These are phyloP conservation scores for Ylistrum balloti DNA, from an alignment of 1,140 invertebrate genomes.

Conservation along the genomic window DNA sequence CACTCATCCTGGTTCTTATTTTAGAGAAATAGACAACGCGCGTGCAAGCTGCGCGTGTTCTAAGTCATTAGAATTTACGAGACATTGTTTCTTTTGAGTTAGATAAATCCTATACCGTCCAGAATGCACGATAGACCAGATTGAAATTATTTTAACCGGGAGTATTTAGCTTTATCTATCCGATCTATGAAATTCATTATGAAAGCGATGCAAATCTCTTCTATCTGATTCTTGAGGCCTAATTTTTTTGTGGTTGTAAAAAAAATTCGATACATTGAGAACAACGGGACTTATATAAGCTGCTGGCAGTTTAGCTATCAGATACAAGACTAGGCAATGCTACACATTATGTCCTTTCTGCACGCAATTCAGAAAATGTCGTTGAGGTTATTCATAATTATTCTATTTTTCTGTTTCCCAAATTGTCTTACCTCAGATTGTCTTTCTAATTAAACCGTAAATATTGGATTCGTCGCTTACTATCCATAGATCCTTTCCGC, in stretches of 20 bases:
- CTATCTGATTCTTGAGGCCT: conserved; percentile 26
- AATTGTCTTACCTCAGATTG: background rate
- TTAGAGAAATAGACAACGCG: background rate
- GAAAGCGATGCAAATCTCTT: background rate
- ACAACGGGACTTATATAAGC: conserved; percentile 8
- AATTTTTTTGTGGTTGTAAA: conserved; percentile 29
- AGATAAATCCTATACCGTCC: background rate
- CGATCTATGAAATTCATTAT: conserved; percentile 35
- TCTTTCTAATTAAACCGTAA: background rate
- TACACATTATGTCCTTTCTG: background rate
- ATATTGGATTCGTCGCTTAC: background rate
- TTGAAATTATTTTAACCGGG: conserved; percentile 5
- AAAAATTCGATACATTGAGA: background rate
- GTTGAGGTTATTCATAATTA: background rate
- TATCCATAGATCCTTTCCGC: background rate
- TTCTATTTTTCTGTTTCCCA: conserved; percentile 6
- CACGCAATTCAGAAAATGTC: conserved; percentile 8
- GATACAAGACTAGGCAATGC: background rate
- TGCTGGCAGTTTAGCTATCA: background rate
- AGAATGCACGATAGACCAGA: background rate
- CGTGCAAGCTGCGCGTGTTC: conserved; percentile 14
- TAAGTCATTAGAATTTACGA: conserved; percentile 23
- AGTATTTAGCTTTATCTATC: conserved; percentile 1
- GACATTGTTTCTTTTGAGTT: conserved; percentile 34
- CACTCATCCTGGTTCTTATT: background rate